Percentiles rank a stretch among this genome's conserved stretches.
Evolutionary conservation across 2,113 vertebrate species (phyloP).

Genomic region (Eulacestoma nigropectus): DNA sequence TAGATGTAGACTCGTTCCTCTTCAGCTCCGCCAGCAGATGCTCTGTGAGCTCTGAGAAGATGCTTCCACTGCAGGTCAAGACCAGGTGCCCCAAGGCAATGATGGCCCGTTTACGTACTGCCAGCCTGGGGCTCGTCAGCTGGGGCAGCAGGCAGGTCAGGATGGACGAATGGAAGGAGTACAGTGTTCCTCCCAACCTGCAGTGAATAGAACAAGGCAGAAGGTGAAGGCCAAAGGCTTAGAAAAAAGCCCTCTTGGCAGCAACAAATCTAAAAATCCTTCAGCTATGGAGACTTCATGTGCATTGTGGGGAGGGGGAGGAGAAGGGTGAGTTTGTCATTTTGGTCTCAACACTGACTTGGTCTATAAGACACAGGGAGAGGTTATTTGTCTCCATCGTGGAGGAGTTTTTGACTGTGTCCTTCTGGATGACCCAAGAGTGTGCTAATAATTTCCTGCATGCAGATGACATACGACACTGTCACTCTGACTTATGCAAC

Average conservation of each 20-base stretch:
- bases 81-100: conserved; percentile 89
- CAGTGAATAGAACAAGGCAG: not conserved
- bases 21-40: conserved; percentile 79
- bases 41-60: conserved; percentile 88
- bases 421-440: not conserved
- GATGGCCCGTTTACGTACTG: conserved; percentile 89
- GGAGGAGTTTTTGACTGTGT: not conserved
- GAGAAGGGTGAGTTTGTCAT: not conserved
- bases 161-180: conserved; percentile 87
- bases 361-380: not conserved
- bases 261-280: not conserved
- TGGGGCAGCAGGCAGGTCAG: conserved; percentile 88
- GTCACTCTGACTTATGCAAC: conserved; percentile 4
- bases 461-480: not conserved
- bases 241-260: not conserved
- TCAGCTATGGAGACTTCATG: not conserved
- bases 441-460: not conserved
- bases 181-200: conserved; percentile 85
- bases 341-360: not conserved
- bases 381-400: not conserved
- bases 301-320: not conserved
- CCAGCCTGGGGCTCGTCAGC: conserved; percentile 88
- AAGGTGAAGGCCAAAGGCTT: not conserved
- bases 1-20: conserved; percentile 74
- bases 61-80: conserved; percentile 81